These are phyloP conservation scores for Zosterops hypoxanthus DNA, from an alignment of 2,113 vertebrate genomes.

Conservation along the genomic window DNA sequence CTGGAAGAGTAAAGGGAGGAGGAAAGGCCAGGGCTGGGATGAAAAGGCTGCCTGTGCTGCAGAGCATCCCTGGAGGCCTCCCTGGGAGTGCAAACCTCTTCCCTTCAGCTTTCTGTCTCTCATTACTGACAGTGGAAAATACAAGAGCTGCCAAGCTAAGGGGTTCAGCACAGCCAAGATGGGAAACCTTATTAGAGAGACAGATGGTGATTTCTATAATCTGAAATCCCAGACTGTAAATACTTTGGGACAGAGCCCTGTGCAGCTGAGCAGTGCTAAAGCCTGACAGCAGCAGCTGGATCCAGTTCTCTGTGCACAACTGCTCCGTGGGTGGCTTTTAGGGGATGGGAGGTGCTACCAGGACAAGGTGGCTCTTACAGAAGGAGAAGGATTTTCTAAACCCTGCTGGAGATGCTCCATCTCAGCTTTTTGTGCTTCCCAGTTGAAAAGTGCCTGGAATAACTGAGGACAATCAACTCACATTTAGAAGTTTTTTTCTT, in stretches of 20 bases:
- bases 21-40: not conserved
- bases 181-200: not conserved
- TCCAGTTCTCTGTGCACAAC: not conserved
- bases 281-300: not conserved
- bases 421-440: not conserved
- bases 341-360: not conserved
- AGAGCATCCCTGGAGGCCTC: not conserved
- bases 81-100: not conserved
- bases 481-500: not conserved
- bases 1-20: not conserved
- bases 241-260: not conserved
- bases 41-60: not conserved
- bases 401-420: not conserved
- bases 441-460: not conserved
- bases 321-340: not conserved
- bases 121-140: not conserved
- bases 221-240: not conserved
- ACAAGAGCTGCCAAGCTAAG: not conserved
- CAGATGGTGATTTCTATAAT: not conserved
- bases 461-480: not conserved
- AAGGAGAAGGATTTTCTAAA: not conserved
- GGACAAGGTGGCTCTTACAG: not conserved
- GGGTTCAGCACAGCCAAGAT: not conserved
- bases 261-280: not conserved
- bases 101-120: not conserved